Percentiles rank a stretch among this genome's conserved stretches.
phyloP scores from a whole-genome alignment of 2,113 vertebrate genomes.

The Galemys pyrenaicus region DNA sequence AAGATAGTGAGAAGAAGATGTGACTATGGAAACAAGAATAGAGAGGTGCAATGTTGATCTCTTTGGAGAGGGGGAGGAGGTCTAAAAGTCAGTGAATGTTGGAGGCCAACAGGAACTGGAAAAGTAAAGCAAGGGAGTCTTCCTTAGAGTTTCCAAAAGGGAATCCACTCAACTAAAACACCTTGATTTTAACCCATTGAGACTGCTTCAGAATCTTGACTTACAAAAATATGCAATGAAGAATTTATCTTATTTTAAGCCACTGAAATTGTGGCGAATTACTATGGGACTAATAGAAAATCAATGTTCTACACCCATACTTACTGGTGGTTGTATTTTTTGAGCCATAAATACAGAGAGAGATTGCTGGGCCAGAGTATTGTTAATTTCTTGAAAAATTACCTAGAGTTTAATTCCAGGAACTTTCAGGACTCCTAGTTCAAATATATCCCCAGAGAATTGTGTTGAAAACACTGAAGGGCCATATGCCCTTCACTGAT shows the following conservation, averaged over 20 bases:
- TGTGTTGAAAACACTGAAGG: not conserved
- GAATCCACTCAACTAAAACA: not conserved
- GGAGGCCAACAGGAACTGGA: not conserved
- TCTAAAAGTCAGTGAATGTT: too few relatives aligned
- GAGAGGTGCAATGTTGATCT: not conserved
- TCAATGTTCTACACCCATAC: not conserved
- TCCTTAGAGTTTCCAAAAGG: not conserved
- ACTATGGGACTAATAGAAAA: not conserved
- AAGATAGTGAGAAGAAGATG: too few relatives aligned
- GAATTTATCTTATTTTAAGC: not conserved
- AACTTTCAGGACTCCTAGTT: not conserved
- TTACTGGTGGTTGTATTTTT: not conserved
- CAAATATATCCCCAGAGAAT: not conserved
- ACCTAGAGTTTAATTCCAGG: not conserved
- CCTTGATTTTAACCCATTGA: not conserved
- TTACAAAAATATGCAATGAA: not conserved
- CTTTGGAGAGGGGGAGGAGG: not conserved
- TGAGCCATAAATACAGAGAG: not conserved
- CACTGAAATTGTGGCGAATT: not conserved
- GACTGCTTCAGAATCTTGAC: not conserved
- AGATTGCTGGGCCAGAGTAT: not conserved
- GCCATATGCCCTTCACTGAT: not conserved
- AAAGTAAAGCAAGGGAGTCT: not conserved
- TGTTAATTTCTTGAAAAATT: not conserved
- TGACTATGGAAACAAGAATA: not conserved